These are phyloP conservation scores for Quiscalus mexicanus DNA, from an alignment of 2,113 vertebrate species.

Conservation along the genomic window DNA sequence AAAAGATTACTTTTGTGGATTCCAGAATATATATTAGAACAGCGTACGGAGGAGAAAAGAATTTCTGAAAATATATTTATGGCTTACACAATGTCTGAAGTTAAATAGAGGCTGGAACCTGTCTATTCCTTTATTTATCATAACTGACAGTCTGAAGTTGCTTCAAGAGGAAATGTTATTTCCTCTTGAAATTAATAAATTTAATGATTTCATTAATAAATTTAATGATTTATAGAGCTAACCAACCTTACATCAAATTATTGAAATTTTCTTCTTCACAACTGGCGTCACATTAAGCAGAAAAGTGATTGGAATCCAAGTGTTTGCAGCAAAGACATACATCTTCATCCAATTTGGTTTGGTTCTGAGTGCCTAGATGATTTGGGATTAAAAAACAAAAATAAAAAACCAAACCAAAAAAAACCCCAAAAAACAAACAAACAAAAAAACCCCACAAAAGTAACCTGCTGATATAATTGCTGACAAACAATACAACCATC, in stretches of 20 bases:
- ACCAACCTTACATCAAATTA: neutral
- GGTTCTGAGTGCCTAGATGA: neutral
- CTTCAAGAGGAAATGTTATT: neutral
- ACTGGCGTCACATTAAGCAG: neutral
- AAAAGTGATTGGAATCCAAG: neutral
- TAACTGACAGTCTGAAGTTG: neutral
- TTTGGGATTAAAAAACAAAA: neutral
- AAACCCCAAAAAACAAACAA: neutral
- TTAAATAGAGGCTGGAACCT: neutral
- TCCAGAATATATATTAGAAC: neutral
- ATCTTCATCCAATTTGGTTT: neutral
- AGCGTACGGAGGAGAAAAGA: neutral
- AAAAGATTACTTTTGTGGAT: neutral
- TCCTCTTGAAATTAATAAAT: too few species aligned
- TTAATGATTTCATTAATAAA: neutral
- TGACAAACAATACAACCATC: neutral
- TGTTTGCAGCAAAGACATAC: neutral
- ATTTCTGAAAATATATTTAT: neutral
- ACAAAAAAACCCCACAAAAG: neutral
- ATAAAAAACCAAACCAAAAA: neutral
- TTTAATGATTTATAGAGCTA: neutral
- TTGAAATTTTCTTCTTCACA: neutral
- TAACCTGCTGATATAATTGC: neutral
- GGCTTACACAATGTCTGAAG: neutral
- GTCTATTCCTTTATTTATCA: neutral